Base-by-base conservation (phyloP, 53 echinoderm and acorn worm species). In the Crossaster papposus region DNA sequence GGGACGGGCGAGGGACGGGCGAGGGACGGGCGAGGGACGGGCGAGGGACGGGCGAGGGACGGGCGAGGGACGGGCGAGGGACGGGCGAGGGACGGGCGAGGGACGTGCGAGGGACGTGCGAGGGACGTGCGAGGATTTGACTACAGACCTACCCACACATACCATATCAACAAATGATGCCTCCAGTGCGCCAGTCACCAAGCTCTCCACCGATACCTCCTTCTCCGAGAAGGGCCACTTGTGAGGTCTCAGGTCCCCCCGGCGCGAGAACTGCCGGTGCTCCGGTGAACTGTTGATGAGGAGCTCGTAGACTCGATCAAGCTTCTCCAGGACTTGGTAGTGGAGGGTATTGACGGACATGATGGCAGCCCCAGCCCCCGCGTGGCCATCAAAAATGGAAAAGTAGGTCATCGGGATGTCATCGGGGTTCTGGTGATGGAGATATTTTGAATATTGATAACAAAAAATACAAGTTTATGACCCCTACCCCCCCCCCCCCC, bases 311-410 rank as follows among this genome's bases (percentile, higher is more conserved):
- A 99, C 92, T n/a, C 89, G 89, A 75, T 91, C 93, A 28, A 99
- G 88, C 79, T 96, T 94, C 36, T 93, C 91, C 33, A 96, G 91
- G 68, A 99, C 90, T 51, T 92, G 91, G 51, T 94, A 89, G 77
- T 99, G 96, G 54, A 99, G 91, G 33, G 90, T 88, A 81, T 95
- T 91, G 2, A 93, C 94, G 15, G 99, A 93, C 94, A 96, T 96
- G 37, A 96, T 64, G 30, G 99, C 91, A 20, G 96, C 93, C 14
- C 96, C 99, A 8, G 93, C 86, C n/a, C 99, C 99, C 63, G 99
- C 99, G 79, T 99, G 99, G 72, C 99, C 99, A 64, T 99, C 99
- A 91, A 99, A 99, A 20, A 99, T 72, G 54, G 90, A 94, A 93
- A 99, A 99, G 86, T 99, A 99, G 1, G 99, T 96, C 77, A 92